Conservation (phyloP, 2,888 invertebrate species). For the Ptychoptera contaminata region DNA sequence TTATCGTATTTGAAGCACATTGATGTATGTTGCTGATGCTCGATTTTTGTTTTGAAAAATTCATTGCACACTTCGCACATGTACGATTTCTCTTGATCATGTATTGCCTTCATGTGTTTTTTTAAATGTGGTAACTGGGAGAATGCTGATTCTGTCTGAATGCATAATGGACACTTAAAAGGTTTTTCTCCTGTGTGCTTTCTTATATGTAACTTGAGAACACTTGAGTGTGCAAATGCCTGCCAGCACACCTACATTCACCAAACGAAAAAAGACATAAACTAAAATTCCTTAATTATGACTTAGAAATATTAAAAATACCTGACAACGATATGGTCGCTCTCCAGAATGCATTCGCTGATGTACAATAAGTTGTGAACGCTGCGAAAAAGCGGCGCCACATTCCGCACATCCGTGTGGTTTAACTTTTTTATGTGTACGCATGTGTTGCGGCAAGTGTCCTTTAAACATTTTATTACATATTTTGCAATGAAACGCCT, state of each 20-base stretch:
- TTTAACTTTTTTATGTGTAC: constrained; percentile 54
- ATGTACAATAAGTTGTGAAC: constrained; percentile 71
- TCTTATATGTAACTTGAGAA: constrained; percentile 65
- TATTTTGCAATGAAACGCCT: constrained; percentile 61
- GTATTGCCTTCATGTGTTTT: constrained; percentile 75
- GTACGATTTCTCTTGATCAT: constrained; percentile 62
- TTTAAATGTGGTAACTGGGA: constrained; percentile 75
- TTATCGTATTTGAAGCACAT: constrained; percentile 24
- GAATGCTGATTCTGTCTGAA: constrained; percentile 44
- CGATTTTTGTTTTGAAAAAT: constrained; percentile 61
- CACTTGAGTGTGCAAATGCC: constrained; percentile 71
- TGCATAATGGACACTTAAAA: constrained; percentile 53
- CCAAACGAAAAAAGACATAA: constrained; percentile 13
- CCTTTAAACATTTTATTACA: constrained; percentile 70
- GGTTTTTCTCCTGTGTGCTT: constrained; percentile 78
- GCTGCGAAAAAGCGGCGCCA: constrained; percentile 64
- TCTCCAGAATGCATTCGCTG: constrained; percentile 72
- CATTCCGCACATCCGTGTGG: constrained; percentile 67
- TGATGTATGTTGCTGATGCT: constrained; percentile 48
- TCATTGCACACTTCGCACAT: constrained; percentile 55
- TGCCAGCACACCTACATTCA: constrained; percentile 45
- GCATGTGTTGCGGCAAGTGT: constrained; percentile 67
- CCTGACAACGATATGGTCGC: constrained; percentile 66
- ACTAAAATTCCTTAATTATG: not conserved
- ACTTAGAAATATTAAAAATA: constrained; percentile 21